Conservation (phyloP, 2,113 vertebrate species). For the Megalops atlanticus region DNA sequence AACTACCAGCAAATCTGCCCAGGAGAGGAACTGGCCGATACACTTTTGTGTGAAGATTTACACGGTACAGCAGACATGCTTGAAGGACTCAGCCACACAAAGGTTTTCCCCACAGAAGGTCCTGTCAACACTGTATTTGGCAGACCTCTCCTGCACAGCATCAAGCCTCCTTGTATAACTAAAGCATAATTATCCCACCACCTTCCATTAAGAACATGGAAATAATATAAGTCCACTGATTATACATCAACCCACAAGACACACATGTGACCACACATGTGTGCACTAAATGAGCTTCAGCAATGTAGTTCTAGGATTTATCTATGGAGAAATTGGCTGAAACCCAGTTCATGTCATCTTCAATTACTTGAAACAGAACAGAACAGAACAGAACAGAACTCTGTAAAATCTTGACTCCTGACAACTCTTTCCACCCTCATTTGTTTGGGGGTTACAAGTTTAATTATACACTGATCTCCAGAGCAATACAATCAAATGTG, state of each 20-base stretch:
- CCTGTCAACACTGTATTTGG: background rate
- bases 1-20: background rate
- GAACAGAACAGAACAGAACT: too few species aligned
- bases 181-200: background rate
- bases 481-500: too few species aligned
- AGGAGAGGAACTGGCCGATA: background rate
- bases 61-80: background rate
- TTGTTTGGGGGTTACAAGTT: too few species aligned
- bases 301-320: background rate
- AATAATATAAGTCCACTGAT: background rate
- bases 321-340: background rate
- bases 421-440: too few species aligned
- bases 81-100: background rate
- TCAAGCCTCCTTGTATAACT: background rate
- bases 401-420: too few species aligned
- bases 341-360: background rate
- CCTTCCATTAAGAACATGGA: background rate
- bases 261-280: background rate
- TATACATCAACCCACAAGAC: background rate
- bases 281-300: background rate
- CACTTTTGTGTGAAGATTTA: background rate
- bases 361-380: background rate
- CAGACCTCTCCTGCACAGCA: background rate
- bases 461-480: too few species aligned
- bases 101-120: background rate